Base-by-base conservation (phyloP, 2,888 invertebrate genomes). In the Tethea ocularis region DNA sequence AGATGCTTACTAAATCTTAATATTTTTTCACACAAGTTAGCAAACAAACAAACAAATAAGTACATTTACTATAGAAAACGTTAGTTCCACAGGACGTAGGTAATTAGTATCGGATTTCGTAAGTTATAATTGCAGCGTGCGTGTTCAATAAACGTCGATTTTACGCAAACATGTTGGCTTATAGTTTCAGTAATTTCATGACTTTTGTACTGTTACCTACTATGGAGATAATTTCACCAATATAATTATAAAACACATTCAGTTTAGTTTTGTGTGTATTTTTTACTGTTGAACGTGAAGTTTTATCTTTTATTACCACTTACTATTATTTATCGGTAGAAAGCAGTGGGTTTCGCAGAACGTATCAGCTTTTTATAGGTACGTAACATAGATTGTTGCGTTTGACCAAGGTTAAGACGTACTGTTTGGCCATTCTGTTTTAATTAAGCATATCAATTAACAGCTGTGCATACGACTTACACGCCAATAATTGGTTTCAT, bases 371-470 rank as follows among this genome's bases (percentile, higher is more conserved):
- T 52, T 23, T n/a, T 26, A 52, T 52, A 26, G 52, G 52, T 52
- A 52, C 24, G 33, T 33, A 54, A n/a, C 15, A 36, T 15, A 8
- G 54, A 54, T 54, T 17, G 26, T 51, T 63, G 57, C 56, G 57
- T 60, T 57, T 36, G 59, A 56, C 57, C 72, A 78, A 77, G 72
- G 73, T 71, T 72, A 63, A 57, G 56, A 62, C 55, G 61, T 61
- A 60, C 62, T 63, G 63, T 67, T 69, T 61, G 57, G 64, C 63
- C 60, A 70, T 72, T 80, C 63, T 61, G 66, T 69, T 75, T 80
- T 81, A 82, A 84, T 83, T 77, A 77, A 75, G 68, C 72, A 74
- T 78, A 75, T 71, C 71, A 82, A 82, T 82, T 80, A 82, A 70
- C 81, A 74, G 69, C 77, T 83, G 81, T 76, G 67, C 66, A 73